These are phyloP conservation scores for Gymnorhina tibicen DNA, from an alignment of 2,113 vertebrate genomes.

Conservation along the genomic window DNA sequence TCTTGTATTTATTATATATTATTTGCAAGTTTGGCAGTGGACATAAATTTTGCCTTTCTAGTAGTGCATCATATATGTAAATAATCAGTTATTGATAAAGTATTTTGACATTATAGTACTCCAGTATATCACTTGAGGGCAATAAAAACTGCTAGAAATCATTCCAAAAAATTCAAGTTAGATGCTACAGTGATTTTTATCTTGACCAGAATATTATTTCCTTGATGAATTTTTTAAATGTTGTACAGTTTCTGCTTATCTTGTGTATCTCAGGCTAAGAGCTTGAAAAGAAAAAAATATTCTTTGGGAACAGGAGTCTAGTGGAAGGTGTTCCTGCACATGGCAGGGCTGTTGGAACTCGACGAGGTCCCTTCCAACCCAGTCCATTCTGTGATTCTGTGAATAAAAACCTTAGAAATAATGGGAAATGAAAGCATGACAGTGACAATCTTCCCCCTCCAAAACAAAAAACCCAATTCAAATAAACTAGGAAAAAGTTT, in stretches of 20 bases:
- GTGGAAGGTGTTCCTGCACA: neutral
- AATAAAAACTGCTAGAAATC: neutral
- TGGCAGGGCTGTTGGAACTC: neutral
- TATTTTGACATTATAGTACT: neutral
- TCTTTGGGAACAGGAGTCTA: neutral
- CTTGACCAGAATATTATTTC: neutral
- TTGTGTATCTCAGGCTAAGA: neutral
- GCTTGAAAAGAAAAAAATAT: neutral
- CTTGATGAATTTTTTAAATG: neutral
- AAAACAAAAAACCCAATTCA: neutral
- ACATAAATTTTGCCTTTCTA: neutral
- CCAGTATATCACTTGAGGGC: neutral
- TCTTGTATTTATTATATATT: neutral
- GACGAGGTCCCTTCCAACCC: neutral
- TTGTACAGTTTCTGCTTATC: neutral
- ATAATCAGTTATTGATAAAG: neutral
- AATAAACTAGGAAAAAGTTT: neutral
- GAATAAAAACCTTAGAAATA: neutral
- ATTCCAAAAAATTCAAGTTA: fast-evolving
- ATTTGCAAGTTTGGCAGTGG: neutral
- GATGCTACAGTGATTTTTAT: neutral
- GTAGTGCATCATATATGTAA: neutral
- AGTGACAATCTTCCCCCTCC: neutral
- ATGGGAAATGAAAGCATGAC: neutral
- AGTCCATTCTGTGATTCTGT: neutral